These are phyloP conservation scores for Mechanitis messenoides DNA, from an alignment of 2,888 invertebrate species.

Conservation along the genomic window DNA sequence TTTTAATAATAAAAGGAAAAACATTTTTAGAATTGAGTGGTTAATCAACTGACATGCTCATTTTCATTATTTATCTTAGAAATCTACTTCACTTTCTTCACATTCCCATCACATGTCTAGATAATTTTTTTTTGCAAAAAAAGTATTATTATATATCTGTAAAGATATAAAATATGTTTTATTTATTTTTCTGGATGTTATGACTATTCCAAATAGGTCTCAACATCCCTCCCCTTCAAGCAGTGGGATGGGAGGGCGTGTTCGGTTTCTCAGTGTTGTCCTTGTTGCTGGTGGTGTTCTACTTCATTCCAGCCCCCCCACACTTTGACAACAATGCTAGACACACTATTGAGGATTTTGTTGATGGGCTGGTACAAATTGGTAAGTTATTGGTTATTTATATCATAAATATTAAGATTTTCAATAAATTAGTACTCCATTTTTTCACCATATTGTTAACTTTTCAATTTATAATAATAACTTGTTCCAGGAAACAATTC, in stretches of 20 bases:
- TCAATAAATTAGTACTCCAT: neutral
- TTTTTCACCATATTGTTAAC: neutral
- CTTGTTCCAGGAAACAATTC: conserved; percentile 56
- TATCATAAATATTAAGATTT: no score
- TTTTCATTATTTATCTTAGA: no score
- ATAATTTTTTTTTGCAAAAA: neutral
- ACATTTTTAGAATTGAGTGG: no score
- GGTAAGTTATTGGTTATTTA: conserved; percentile 53
- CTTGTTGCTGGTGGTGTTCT: conserved; percentile 74
- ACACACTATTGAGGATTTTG: conserved; percentile 87
- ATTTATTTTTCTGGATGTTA: no score
- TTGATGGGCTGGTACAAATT: conserved; percentile 91
- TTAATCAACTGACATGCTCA: no score
- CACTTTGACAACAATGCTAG: conserved; percentile 87
- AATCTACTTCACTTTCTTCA: neutral
- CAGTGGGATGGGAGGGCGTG: conserved; percentile 94
- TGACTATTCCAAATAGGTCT: conserved; percentile 59
- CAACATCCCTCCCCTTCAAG: conserved; percentile 92
- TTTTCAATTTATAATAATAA: neutral
- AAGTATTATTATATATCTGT: no score
- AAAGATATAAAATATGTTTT: no score
- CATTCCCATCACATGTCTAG: neutral
- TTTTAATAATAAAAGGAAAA: no score
- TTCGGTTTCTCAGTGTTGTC: conserved; percentile 62
- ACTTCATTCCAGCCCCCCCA: conserved; percentile 84